Base-by-base conservation (phyloP, 1,140 invertebrate species). In the Tetramorium alpestre region DNA sequence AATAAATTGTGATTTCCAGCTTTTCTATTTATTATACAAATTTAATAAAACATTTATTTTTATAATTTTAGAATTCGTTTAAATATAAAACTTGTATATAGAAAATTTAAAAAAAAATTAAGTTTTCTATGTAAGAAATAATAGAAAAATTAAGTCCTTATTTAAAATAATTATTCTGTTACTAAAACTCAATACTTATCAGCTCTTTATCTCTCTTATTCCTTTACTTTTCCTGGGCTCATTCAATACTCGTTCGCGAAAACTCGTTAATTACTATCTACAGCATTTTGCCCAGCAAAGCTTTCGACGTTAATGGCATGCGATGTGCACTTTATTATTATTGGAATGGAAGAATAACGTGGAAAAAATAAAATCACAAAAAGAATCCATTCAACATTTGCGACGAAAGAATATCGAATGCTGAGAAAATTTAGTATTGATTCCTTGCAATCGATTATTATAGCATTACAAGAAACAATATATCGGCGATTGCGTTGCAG, bases 311-410 rank as follows among this genome's bases (percentile, higher is more conserved):
- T 67, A 67, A 67, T 22, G 22, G 38, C 33, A 67, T 44, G 8
- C 38, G 64, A 67, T 67, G 64, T 22, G 64, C n/a, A 67, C 64
- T 67, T 67, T 67, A 67, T 67, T 67, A 67, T 33, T n/a, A 44
- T 44, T 44, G 38, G 28, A 38, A 38, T 38, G 28, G n/a, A 44
- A 44, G 64, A 67, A 62, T 18, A 62, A 62, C 28, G 28, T 6
- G 58, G 3, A 67, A 44, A 67, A 67, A 22, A 0, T 67, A 67
- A 38, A 11, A 11, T 22, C 38, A 11, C 64, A 25, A 10, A n/a
- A 67, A 4, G 3, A 22, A 41, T 65, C 8, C 33, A 3, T 38
- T 41, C 38, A 22, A 67, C 10, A 67, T 4, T 41, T 38, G 38
- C 38, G 1, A 44, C 10, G 18, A 67, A 67, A 67, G 1, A 67